phyloP scores from a whole-genome alignment of 2,113 vertebrate species.

The Rhinogobius similis region DNA sequence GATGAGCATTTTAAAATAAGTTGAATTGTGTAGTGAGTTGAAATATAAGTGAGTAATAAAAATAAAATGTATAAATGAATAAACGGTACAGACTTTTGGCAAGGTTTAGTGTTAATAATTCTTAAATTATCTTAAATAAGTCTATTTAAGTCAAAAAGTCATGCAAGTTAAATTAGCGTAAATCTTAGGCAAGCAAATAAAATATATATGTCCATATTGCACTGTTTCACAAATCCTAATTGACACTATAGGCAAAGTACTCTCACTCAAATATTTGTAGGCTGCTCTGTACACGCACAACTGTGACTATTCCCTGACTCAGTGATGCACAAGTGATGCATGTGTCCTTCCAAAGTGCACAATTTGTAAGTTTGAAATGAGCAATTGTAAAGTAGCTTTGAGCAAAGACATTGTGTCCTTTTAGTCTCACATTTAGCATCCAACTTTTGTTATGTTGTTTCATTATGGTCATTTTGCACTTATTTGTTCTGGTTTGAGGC shows the following conservation, averaged over 20 bases:
- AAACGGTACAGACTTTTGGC: neutral
- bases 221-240: neutral
- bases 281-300: neutral
- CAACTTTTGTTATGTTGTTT: neutral
- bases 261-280: neutral
- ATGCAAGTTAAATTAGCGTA: too few species aligned
- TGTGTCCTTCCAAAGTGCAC: neutral
- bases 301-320: neutral
- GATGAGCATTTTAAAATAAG: neutral
- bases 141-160: too few species aligned
- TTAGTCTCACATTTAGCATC: neutral
- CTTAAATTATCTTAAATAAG: too few species aligned
- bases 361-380: neutral
- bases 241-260: neutral
- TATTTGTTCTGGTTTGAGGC: neutral
- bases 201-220: neutral
- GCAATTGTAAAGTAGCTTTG: conserved; percentile 2
- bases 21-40: neutral
- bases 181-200: too few species aligned
- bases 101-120: too few species aligned
- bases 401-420: conserved; percentile 2
- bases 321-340: conserved; percentile 5
- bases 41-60: neutral
- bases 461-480: neutral
- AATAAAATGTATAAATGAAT: neutral